Base-by-base conservation (phyloP, 2,797 vertebrate species). In the Sebastes iracundus region DNA sequence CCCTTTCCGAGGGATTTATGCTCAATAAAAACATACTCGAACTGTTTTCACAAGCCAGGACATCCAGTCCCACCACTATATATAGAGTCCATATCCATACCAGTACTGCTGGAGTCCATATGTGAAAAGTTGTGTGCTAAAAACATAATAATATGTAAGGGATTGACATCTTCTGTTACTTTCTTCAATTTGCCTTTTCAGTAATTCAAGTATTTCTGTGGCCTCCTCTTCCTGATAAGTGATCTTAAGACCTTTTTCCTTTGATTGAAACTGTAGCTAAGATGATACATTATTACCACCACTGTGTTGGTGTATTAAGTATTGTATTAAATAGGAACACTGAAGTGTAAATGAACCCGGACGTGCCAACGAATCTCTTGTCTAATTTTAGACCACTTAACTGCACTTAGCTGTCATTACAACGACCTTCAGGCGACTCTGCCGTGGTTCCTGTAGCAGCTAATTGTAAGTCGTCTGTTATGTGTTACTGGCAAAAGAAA, bases 331-430 rank as follows among this genome's bases (percentile, higher is more conserved):
- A 72, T 30, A 46, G 62, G 72, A 83, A 76, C 74, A 64, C 32
- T 25, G 38, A 64, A 76, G 78, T 83, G 82, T 59, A 83, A 78
- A 82, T 83, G 76, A 87, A 86, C 74, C 55, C 84, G 81, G 80
- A 72, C 75, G 32, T 32, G 74, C 68, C 55, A 80, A 82, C 68
- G 81, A 90, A 82, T 70, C 2, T 1, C 2, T 0, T 0, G 59
- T 75, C 89, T 93, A 94, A 92, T 92, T 92, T 92, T 93, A 94
- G 89, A 85, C 30, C 64, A 18, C 77, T 78, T 64, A 72, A 59
- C 67, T 77, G 81, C 91, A 84, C 65, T 67, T 46, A 46, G 84
- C 81, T 82, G 76, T 69, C 84, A 64, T 79, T 79, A 85, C 81
- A 62, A 71, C 67, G 81, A 66, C 83, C 85, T 85, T 75, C 72